These are phyloP conservation scores for Eclectus roratus DNA, from an alignment of 2,113 vertebrate genomes.

Conservation along the genomic window DNA sequence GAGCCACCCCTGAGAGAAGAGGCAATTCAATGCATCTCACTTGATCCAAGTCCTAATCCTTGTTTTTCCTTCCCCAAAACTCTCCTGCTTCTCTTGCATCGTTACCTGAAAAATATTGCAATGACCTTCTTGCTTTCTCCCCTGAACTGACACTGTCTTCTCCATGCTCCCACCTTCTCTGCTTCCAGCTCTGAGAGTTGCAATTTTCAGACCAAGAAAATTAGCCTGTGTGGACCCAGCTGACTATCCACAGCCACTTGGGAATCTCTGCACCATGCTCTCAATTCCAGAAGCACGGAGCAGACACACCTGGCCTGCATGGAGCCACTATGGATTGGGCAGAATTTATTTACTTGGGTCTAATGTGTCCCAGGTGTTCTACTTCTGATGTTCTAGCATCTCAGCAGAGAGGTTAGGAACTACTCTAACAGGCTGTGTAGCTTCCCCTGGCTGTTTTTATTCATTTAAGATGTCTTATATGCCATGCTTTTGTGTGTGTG, in stretches of 20 bases:
- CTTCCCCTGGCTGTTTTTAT: slow-evolving; percentile 47
- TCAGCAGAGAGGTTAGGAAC: slow-evolving; percentile 67
- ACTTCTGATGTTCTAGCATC: slow-evolving; percentile 48
- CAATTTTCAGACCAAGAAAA: slow-evolving; percentile 59
- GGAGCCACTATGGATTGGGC: slow-evolving; percentile 57
- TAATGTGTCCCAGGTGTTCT: slow-evolving; percentile 34
- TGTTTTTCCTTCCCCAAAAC: background rate
- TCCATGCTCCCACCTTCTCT: slow-evolving; percentile 64
- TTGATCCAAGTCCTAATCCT: background rate
- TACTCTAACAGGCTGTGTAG: slow-evolving; percentile 58
- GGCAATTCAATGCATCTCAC: background rate
- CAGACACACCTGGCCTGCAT: slow-evolving; percentile 64
- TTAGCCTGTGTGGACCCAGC: slow-evolving; percentile 56
- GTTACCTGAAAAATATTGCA: slow-evolving; percentile 24
- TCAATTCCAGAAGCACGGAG: slow-evolving; percentile 65
- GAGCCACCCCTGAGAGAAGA: background rate
- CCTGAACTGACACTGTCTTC: slow-evolving; percentile 56
- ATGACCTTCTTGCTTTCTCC: slow-evolving; percentile 18
- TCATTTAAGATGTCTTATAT: slow-evolving; percentile 29
- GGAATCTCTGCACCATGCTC: slow-evolving; percentile 67
- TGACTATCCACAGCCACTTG: slow-evolving; percentile 43
- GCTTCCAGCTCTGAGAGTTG: slow-evolving; percentile 63
- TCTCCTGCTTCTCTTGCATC: slow-evolving; percentile 9
- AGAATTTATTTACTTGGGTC: slow-evolving; percentile 53
- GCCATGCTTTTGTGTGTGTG: slow-evolving; percentile 17